These are phyloP conservation scores for Tachysurus vachellii DNA, from an alignment of 2,113 vertebrate genomes.

Conservation along the genomic window DNA sequence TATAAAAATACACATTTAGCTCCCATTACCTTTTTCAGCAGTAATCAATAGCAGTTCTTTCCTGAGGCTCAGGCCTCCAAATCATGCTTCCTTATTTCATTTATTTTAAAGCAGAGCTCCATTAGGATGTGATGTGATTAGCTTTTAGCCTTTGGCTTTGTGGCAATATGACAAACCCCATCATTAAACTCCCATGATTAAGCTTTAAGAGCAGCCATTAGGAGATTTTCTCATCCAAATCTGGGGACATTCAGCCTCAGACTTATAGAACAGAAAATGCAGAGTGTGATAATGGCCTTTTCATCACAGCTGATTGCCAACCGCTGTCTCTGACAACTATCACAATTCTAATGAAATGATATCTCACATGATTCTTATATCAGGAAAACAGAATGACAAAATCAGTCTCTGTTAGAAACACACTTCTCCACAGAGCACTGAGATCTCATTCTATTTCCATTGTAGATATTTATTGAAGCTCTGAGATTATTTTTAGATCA, in stretches of 20 bases:
- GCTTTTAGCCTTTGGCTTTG: constrained; percentile 46
- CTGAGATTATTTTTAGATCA: not conserved
- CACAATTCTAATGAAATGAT: not conserved
- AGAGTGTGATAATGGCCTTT: constrained; percentile 43
- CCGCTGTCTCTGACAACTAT: constrained; percentile 29
- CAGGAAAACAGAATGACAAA: not conserved
- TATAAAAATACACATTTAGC: not conserved
- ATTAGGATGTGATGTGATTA: constrained; percentile 46
- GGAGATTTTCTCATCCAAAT: constrained; percentile 41
- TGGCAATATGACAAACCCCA: constrained; percentile 35
- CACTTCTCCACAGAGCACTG: not conserved
- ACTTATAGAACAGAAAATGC: constrained; percentile 30
- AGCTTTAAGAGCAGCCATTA: constrained; percentile 52
- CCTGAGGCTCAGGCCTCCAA: constrained; percentile 14
- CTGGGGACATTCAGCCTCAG: constrained; percentile 39
- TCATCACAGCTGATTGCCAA: constrained; percentile 44
- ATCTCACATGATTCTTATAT: not conserved
- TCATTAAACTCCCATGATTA: constrained; percentile 49
- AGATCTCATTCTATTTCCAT: not conserved
- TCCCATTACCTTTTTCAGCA: not conserved
- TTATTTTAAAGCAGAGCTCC: constrained; percentile 35
- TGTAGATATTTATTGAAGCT: not conserved
- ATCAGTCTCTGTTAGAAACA: not conserved
- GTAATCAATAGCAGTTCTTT: constrained; percentile 34
- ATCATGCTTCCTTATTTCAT: constrained; percentile 17